Evolutionary conservation across 2,888 invertebrate genomes (phyloP).

Genomic region (Ophioninae sp.): DNA sequence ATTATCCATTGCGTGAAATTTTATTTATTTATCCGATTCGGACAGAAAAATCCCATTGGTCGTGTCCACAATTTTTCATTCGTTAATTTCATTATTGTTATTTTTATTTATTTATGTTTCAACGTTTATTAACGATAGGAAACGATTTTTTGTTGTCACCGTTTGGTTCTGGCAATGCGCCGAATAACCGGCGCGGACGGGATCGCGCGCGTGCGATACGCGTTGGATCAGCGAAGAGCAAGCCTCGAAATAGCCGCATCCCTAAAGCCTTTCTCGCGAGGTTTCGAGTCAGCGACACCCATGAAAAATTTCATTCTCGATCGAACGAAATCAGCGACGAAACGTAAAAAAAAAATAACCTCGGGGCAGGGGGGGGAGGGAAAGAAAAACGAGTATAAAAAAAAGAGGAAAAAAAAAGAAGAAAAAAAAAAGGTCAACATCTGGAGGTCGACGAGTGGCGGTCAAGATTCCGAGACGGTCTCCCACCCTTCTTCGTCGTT

Average conservation of each 20-base stretch:
- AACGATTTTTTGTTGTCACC: slow-evolving; percentile 30
- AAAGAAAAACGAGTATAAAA: not conserved
- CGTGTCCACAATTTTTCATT: too few species aligned
- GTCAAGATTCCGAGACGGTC: slow-evolving; percentile 30
- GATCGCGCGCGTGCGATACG: slow-evolving; percentile 6
- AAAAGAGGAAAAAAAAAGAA: not conserved
- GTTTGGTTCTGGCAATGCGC: slow-evolving; percentile 53
- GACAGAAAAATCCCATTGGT: too few species aligned
- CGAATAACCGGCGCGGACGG: slow-evolving; percentile 51
- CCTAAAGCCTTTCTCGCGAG: not conserved
- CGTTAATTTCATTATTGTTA: too few species aligned
- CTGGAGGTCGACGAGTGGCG: slow-evolving; percentile 43
- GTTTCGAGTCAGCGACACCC: not conserved
- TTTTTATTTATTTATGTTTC: slow-evolving; percentile 3
- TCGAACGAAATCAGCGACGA: not conserved
- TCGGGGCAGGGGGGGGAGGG: too few species aligned
- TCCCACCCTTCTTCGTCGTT: not conserved
- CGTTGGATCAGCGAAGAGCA: slow-evolving; percentile 44
- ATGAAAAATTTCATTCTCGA: not conserved
- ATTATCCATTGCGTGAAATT: too few species aligned
- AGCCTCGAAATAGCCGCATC: slow-evolving; percentile 58
- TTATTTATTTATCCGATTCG: too few species aligned
- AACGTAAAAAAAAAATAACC: not conserved
- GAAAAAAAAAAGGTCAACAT: slow-evolving; percentile 24
- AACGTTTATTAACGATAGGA: not conserved